A percentile compares a stretch with the other conserved stretches of the same genome.
phyloP scores from a whole-genome alignment of 2,797 vertebrate species.

The Thaleichthys pacificus region DNA sequence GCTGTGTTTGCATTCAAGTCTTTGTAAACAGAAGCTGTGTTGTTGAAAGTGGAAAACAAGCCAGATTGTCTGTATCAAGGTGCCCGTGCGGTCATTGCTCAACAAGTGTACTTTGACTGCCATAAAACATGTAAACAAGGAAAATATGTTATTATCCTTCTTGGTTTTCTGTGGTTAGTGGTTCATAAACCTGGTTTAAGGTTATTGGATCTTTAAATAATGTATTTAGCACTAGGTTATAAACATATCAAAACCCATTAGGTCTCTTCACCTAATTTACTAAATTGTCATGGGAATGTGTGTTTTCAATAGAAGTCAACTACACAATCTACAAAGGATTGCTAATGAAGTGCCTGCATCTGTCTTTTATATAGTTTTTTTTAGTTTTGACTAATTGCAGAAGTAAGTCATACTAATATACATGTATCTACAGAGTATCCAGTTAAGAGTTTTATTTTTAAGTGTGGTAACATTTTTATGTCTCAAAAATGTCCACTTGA shows the following conservation, averaged over 20 bases:
- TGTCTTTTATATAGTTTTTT: conserved; percentile 33
- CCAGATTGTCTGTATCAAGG: not conserved
- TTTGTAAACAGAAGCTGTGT: conserved; percentile 42
- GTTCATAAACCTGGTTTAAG: conserved; percentile 17
- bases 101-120: not conserved
- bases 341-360: conserved; percentile 42
- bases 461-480: conserved; percentile 46
- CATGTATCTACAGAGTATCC: conserved; percentile 47
- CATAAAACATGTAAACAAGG: conserved; percentile 23
- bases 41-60: conserved; percentile 32
- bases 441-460: conserved; percentile 48
- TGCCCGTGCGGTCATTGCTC: not conserved
- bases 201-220: conserved; percentile 24
- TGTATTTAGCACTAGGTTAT: conserved; percentile 31
- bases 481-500: conserved; percentile 45
- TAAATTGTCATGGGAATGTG: not conserved
- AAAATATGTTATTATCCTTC: conserved; percentile 18
- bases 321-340: not conserved
- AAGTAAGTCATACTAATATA: conserved; percentile 39
- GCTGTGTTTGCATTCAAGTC: conserved; percentile 34
- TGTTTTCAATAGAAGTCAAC: not conserved
- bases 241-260: conserved; percentile 30
- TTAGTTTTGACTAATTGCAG: conserved; percentile 42
- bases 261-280: conserved; percentile 3
- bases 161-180: not conserved